A percentile compares a stretch with the other conserved stretches of the same genome.
These are phyloP conservation scores for Montifringilla adamsi DNA, from an alignment of 2,113 vertebrate genomes.

Conservation along the genomic window DNA sequence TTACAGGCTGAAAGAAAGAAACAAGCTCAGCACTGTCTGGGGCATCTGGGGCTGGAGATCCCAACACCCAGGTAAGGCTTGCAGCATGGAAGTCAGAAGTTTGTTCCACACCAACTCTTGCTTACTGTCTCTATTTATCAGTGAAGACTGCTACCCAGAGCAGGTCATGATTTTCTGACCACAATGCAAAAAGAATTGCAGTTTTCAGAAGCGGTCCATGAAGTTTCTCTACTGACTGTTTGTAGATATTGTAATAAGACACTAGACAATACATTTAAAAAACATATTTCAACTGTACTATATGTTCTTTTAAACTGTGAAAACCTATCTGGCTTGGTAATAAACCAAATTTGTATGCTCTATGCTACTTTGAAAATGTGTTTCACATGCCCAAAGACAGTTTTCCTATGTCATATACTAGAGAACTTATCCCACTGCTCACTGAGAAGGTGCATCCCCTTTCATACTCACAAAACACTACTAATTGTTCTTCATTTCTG, in stretches of 20 bases:
- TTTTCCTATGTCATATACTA: conserved; percentile 3
- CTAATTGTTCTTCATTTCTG: background rate
- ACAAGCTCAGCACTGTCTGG: background rate
- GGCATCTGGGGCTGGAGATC: background rate
- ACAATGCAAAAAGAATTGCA: background rate
- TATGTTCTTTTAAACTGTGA: conserved; percentile 41
- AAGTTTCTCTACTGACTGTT: background rate
- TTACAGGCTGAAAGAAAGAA: background rate
- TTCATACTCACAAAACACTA: conserved; percentile 32
- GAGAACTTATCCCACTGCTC: conserved; percentile 9
- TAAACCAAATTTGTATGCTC: background rate
- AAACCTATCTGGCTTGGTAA: conserved; percentile 50
- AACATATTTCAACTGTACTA: conserved; percentile 69
- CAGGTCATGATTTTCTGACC: background rate
- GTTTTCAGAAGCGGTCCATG: background rate
- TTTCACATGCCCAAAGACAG: conserved; percentile 29
- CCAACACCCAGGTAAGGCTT: background rate
- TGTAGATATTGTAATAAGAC: conserved; percentile 44
- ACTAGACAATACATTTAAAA: conserved; percentile 51
- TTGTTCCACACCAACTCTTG: background rate
- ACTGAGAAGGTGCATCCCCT: conserved; percentile 37
- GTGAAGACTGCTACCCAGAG: background rate
- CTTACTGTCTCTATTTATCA: background rate
- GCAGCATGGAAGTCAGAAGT: background rate
- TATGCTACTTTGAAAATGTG: conserved; percentile 25